Evolutionary conservation across 2,888 invertebrate species (phyloP), one percentile per base, ranked within the genome.

Genomic region (Dicranocentrus wangi): DNA sequence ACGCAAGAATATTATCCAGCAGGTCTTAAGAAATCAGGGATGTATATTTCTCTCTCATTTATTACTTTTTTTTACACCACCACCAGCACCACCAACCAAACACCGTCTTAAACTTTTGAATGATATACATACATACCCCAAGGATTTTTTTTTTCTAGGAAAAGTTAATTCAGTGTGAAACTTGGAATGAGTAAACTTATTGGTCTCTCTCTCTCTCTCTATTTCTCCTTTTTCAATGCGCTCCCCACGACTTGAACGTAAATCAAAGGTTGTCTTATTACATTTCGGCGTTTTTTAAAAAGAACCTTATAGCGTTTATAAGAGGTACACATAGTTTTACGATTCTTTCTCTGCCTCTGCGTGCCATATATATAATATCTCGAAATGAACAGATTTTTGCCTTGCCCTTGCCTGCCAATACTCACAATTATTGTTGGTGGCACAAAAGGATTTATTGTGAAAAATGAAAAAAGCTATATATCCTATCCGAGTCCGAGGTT

Each of bases 91-190:
- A 51, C n/a, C 51, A 10, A n/a, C n/a, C n/a, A n/a, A n/a, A n/a
- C n/a, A 42, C 42, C 42, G 7, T 42, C 13, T 42, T 42, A 7
- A 42, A 42, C n/a, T n/a, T n/a, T n/a, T n/a, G n/a, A n/a, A n/a
- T n/a, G n/a, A n/a, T n/a, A n/a, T n/a, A n/a, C n/a, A n/a, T n/a
- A n/a, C n/a, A n/a, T n/a, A n/a, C n/a, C n/a, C n/a, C 25, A 15
- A 69, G 25, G n/a, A n/a, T n/a, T n/a, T n/a, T n/a, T n/a, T n/a
- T n/a, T n/a, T 63, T 73, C 63, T 21, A 7, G 13, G 65, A 73
- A 73, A 53, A 65, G 42, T 63, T 43, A 75, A 66, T 75, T 75
- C 21, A 58, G 66, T 66, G 58, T 58, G 58, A 66, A 58, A 65
- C 65, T 19, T 10, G 5, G 51, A 32, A 65, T 39, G 32, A 47